Evolutionary conservation across 2,113 vertebrate species (phyloP).

Genomic region (Rana temporaria): DNA sequence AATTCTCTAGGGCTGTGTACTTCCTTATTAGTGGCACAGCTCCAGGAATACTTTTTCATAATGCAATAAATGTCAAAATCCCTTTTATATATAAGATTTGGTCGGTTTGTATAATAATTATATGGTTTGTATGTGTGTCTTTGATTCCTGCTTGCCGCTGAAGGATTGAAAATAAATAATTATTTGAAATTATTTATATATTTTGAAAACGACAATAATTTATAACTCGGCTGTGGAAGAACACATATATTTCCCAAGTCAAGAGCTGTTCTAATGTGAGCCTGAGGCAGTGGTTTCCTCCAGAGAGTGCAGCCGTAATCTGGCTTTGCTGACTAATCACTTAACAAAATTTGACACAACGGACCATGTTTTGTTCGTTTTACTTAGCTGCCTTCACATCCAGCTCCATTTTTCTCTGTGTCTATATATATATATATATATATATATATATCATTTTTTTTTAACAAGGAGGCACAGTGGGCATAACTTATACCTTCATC

Average conservation of each 20-base stretch:
- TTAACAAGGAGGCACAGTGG: too few species aligned
- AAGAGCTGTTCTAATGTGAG: conserved; percentile 19
- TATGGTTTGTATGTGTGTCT: neutral
- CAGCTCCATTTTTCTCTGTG: conserved; percentile 24
- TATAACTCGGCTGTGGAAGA: neutral
- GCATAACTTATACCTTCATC: too few species aligned
- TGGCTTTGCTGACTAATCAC: conserved; percentile 51
- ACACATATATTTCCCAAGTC: conserved; percentile 22
- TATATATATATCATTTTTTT: neutral
- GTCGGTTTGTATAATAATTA: neutral
- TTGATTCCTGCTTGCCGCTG: neutral
- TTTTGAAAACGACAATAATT: conserved; percentile 1
- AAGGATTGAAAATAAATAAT: conserved; percentile 21
- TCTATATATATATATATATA: neutral
- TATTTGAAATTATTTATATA: conserved; percentile 19
- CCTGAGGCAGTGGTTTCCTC: conserved; percentile 30
- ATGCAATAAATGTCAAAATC: too few species aligned
- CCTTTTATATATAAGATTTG: neutral
- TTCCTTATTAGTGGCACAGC: too few species aligned
- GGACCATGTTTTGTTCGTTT: conserved; percentile 10
- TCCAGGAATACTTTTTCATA: too few species aligned
- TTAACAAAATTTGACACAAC: conserved; percentile 52
- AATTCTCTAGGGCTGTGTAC: too few species aligned
- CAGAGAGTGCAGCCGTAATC: conserved; percentile 31
- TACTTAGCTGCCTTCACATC: neutral